These are phyloP conservation scores for Ctenodactylus gundi DNA, from an alignment of 2,113 vertebrate genomes.

Conservation along the genomic window DNA sequence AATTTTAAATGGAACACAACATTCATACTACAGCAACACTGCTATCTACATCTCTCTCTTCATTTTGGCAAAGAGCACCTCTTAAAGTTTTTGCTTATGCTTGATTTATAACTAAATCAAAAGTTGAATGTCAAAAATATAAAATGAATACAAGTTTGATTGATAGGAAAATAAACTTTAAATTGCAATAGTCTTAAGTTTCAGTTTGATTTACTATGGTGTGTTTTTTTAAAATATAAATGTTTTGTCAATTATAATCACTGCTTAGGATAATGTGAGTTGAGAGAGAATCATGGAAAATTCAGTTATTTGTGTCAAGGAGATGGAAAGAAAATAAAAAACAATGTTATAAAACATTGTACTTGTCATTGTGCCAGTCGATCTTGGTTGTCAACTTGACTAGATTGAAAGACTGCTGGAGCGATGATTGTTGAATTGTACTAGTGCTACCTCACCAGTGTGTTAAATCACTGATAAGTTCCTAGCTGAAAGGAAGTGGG, in stretches of 20 bases:
- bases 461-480: neutral
- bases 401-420: neutral
- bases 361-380: neutral
- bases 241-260: neutral
- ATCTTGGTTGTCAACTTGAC: neutral
- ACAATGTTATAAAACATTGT: neutral
- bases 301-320: neutral
- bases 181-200: neutral
- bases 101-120: neutral
- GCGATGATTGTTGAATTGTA: neutral
- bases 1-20: neutral
- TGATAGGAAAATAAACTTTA: neutral
- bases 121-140: neutral
- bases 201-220: neutral
- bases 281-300: slow-evolving; percentile 8
- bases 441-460: no score
- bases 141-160: neutral
- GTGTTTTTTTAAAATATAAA: neutral
- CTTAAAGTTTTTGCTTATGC: neutral
- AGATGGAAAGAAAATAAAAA: neutral
- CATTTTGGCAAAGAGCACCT: slow-evolving; percentile 1
- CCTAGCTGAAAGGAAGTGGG: neutral
- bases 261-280: neutral
- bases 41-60: neutral
- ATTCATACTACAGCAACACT: neutral